Base-by-base conservation (phyloP, 2,113 vertebrate genomes). In the Brienomyrus brachyistius region DNA sequence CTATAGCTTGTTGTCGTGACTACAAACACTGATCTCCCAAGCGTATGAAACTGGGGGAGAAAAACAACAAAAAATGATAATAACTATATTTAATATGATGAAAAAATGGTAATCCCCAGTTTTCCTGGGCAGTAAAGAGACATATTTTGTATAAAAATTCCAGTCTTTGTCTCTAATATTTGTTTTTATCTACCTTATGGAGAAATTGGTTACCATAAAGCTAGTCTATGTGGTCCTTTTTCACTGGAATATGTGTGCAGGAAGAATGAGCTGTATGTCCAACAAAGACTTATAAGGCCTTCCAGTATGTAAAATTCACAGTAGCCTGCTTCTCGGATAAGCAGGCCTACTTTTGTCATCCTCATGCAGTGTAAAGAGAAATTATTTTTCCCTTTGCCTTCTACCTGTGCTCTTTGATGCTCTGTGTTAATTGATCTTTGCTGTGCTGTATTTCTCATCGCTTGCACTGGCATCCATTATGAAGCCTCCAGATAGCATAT, bases 381-480 rank as follows among this genome's bases (percentile, higher is more conserved):
- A 31, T 70, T 70, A 15, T 13, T 11, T 13, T 31, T 11, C 89
- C 85, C 90, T 74, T 89, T 89, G 70, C 88, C 91, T 93, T 93
- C 90, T 92, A 92, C 91, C 90, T 92, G 90, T 91, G 91, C 89
- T 92, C 85, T 89, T 91, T 88, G 91, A 83, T 77, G 90, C 91
- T 89, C 90, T 89, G 89, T 90, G 52, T 90, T 92, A 93, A 94
- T 90, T 93, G 92, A 94, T 92, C 92, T 90, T 90, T 13, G 45
- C 45, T 48, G 47, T 90, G 91, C 91, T 77, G 90, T 88, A 91
- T 89, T 90, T 43, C 10, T 2, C 74, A 43, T 89, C 88, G n/a
- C 62, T 7, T 35, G 5, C 19, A 4, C 35, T 83, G 88, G 31
- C 80, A n/a, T 23, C 10, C 77, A 47, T 17, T 59, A 93, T 92